Evolutionary conservation across 2,888 invertebrate species (phyloP), one percentile per base, ranked within the genome.

Genomic region (Dryobota labecula): DNA sequence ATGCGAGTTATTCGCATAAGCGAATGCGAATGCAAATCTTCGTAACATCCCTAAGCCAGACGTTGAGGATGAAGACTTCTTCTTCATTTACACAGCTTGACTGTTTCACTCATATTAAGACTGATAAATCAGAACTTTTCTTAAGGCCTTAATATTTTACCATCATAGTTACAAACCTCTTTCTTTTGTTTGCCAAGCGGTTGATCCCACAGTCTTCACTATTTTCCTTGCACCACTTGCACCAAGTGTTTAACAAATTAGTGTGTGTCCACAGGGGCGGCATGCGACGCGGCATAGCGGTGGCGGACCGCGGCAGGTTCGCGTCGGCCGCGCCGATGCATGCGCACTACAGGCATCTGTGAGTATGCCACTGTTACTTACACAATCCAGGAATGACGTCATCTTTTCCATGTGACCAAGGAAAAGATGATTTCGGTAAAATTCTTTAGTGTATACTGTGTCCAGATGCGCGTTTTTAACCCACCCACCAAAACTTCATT

Each of bases 281-380:
- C 74, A 82, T 83, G 86, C 91, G 92, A 0, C 93, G 92, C 87
- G 94, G 92, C 82, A 88, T 80, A 66, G 87, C 86, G 57, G 91
- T 88, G 70, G 78, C 92, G 20, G 95, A 94, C 85, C 92, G 95
- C 82, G 95, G 94, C 2, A 86, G 96, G 41, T 95, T 94, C 91
- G 94, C 95, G 3, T 90, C 93, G 2, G 89, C 92, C 66, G 92
- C 94, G 72, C 94, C 92, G 72, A 70, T 89, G 82, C 92, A 92
- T 81, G 63, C 84, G 27, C 92, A 95, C 90, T 96, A 95, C 91
- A 71, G 94, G 0, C 94, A 94, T 36, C 89, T 94, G 95, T 95
- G 88, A 94, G 95, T 93, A 84, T 36, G 36, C 20, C 15, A 11
- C 41, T 57, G 36, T 2, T 13, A 30, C 11, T 18, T n/a, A 9